These are phyloP conservation scores for Caenorhabditis sp. DNA, from an alignment of 2,888 invertebrate species.

Conservation along the genomic window DNA sequence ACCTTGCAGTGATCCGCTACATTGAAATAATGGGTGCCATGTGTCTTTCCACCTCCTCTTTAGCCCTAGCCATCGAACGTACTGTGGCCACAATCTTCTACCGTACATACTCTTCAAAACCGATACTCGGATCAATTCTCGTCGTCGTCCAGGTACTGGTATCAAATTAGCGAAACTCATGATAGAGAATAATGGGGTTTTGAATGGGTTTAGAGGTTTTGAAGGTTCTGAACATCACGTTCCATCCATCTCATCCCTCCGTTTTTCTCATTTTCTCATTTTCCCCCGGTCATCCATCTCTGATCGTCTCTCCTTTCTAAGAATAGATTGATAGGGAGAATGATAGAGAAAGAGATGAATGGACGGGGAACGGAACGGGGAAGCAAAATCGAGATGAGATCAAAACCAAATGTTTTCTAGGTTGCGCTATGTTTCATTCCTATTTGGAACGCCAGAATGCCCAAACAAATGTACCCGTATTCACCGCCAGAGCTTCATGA, in stretches of 20 bases:
- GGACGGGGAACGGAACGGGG: not conserved
- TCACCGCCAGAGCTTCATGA: constrained; percentile 54
- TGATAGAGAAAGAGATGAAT: constrained; percentile 6
- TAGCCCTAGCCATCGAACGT: constrained; percentile 49
- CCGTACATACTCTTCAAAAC: constrained; percentile 53
- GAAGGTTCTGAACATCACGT: constrained; percentile 57
- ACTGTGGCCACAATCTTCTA: constrained; percentile 63
- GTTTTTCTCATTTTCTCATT: constrained; percentile 4
- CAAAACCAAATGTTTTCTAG: no score
- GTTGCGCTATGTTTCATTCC: constrained; percentile 45
- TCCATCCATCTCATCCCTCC: constrained; percentile 8
- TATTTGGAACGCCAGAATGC: constrained; percentile 38
- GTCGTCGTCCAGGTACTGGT: constrained; percentile 52
- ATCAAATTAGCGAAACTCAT: constrained; percentile 46
- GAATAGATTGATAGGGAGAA: constrained; percentile 36
- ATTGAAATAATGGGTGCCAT: constrained; percentile 53
- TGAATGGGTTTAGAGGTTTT: no score
- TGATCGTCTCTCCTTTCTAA: constrained; percentile 50
- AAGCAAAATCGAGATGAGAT: not conserved
- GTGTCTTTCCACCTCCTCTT: constrained; percentile 35
- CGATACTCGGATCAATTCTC: constrained; percentile 58
- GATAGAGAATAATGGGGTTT: no score
- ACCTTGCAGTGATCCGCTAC: constrained; percentile 52
- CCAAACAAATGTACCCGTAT: constrained; percentile 64
- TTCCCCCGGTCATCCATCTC: constrained; percentile 35